phyloP scores from a whole-genome alignment of 2,797 vertebrate species.

The Crocidura indochinensis region DNA sequence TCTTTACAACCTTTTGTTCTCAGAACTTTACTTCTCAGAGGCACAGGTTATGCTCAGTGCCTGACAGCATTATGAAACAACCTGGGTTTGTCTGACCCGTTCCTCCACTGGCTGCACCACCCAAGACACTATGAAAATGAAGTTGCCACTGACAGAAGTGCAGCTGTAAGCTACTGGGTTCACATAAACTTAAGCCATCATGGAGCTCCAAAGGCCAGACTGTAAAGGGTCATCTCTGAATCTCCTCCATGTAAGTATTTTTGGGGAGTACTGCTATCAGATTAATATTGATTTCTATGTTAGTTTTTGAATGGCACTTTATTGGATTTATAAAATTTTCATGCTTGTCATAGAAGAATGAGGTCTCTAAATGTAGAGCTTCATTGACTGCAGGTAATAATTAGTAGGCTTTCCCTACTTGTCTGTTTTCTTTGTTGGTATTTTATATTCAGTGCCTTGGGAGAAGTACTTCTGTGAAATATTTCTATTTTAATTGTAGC shows the following conservation, averaged over 20 bases:
- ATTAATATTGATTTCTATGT: conserved; percentile 50
- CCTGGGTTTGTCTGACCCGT: conserved; percentile 84
- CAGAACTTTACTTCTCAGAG: conserved; percentile 87
- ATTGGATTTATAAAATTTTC: conserved; percentile 31
- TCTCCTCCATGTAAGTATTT: conserved; percentile 79
- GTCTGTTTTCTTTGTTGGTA: conserved; percentile 54
- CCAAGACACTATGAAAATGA: conserved; percentile 86
- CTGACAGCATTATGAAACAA: conserved; percentile 86
- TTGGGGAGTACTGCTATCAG: neutral
- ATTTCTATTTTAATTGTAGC: conserved; percentile 46
- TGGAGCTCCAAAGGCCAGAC: conserved; percentile 64
- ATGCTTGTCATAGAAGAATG: neutral
- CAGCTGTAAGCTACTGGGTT: conserved; percentile 21
- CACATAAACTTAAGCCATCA: conserved; percentile 50
- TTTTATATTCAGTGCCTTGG: conserved; percentile 40
- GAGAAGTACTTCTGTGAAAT: conserved; percentile 37
- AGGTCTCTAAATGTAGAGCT: neutral
- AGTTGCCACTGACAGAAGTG: conserved; percentile 52
- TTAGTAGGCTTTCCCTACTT: neutral
- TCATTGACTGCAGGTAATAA: neutral
- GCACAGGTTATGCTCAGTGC: conserved; percentile 78
- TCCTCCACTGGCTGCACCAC: conserved; percentile 86
- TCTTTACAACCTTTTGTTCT: conserved; percentile 79
- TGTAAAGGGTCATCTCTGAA: conserved; percentile 27
- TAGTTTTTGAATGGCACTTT: conserved; percentile 41